These are phyloP conservation scores for Phataginus tricuspis DNA, from an alignment of 2,797 vertebrate species.

Conservation along the genomic window DNA sequence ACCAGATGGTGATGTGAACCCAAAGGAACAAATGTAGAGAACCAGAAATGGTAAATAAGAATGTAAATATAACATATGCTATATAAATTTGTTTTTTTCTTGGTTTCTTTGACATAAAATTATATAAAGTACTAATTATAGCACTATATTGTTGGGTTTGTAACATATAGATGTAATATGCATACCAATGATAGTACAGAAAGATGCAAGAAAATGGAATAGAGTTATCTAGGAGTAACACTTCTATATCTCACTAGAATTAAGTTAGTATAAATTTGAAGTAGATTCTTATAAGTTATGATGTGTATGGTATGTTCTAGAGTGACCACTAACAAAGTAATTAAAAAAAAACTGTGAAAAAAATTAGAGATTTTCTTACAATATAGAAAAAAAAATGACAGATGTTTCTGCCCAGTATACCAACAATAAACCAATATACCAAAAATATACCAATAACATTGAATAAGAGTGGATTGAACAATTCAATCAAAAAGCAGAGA, in stretches of 20 bases:
- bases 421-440: not conserved
- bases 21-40: conserved; percentile 17
- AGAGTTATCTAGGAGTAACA: not conserved
- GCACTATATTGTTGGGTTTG: not conserved
- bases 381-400: not conserved
- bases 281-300: not conserved
- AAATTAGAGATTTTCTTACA: not conserved
- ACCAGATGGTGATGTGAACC: not conserved
- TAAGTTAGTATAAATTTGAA: conserved; percentile 6
- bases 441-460: not conserved
- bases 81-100: not conserved
- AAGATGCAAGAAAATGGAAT: not conserved
- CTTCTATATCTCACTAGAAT: not conserved
- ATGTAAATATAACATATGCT: not conserved
- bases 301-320: not conserved
- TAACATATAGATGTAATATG: not conserved
- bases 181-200: not conserved
- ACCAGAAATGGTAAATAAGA: not conserved
- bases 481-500: not conserved
- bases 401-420: not conserved
- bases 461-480: not conserved
- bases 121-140: not conserved
- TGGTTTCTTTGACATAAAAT: not conserved
- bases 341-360: not conserved
- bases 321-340: not conserved